Evolutionary conservation across 1,140 invertebrate genomes (phyloP), one percentile per base, ranked within the genome.

Genomic region (Nasonia vitripennis): DNA sequence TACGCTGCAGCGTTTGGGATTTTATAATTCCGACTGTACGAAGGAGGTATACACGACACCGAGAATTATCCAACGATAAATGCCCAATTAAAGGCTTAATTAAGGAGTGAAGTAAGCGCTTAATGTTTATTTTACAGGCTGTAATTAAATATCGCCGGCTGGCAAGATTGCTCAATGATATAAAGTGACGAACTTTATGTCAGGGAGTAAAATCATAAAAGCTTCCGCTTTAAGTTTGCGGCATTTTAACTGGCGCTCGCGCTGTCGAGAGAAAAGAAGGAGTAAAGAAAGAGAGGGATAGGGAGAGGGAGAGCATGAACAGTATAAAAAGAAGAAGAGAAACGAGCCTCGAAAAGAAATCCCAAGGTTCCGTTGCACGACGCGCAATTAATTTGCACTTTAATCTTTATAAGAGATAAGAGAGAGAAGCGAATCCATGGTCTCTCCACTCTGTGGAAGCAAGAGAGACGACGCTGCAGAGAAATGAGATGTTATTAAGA

Each of bases 161-260:
- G 27, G 48, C 75, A 68, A 68, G 23, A 77, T 68, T 51, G 34
- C 48, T 45, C 45, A 48, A 79, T 68, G 45, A 5, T 74, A 78
- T 85, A 85, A 85, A 85, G 51, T 80, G 78, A 74, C 83, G 45
- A 85, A 75, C 83, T 80, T 79, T 85, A 80, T 34, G 83, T 75
- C 77, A 74, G 78, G 10, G 41, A 74, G 62, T 85, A 78, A 85
- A 85, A 85, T 80, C n/a, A 80, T 85, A 85, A 84, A 83, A 85
- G 83, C 77, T 45, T 27, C 41, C 20, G 83, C 75, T 78, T 78
- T 48, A 68, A 83, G 71, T 83, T 73, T 7, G 68, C 23, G 51
- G 77, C 67, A 41, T 77, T 79, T 84, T 70, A 79, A 77, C 55
- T 78, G 68, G 12, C 51, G 23, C 17, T n/a, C 27, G 31, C 81